Conservation (phyloP, 2,797 vertebrate species). For the Tangara arthus region DNA sequence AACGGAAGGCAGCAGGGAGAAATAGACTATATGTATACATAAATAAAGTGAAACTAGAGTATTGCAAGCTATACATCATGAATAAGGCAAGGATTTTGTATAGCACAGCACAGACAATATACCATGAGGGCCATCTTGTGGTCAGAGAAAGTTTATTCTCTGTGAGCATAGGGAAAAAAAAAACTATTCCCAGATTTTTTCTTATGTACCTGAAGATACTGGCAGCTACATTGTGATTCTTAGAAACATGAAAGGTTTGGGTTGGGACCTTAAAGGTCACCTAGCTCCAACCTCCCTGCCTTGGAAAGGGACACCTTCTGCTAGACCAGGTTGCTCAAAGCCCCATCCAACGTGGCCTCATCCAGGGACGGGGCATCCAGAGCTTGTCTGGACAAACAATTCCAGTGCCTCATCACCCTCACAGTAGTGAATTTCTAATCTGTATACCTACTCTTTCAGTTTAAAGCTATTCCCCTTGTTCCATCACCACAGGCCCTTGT, state of each 20-base stretch:
- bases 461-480: background rate
- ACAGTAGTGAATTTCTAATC: background rate
- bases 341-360: background rate
- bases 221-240: background rate
- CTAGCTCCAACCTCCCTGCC: background rate
- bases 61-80: background rate
- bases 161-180: background rate
- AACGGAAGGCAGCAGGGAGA: background rate
- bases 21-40: background rate
- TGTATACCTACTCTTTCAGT: background rate
- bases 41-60: background rate
- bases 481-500: background rate
- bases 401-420: background rate
- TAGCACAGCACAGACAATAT: background rate
- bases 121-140: slow-evolving; percentile 67
- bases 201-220: background rate
- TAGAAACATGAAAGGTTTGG: background rate
- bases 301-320: background rate
- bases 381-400: background rate
- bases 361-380: background rate
- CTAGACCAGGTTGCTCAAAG: background rate
- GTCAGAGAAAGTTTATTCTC: slow-evolving; percentile 6
- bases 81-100: background rate
- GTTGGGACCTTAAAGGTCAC: background rate
- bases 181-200: background rate